Evolutionary conservation across 92 coral and sea anemone species (phyloP), one percentile per base, ranked within the genome.

Genomic region (Porites lobata): DNA sequence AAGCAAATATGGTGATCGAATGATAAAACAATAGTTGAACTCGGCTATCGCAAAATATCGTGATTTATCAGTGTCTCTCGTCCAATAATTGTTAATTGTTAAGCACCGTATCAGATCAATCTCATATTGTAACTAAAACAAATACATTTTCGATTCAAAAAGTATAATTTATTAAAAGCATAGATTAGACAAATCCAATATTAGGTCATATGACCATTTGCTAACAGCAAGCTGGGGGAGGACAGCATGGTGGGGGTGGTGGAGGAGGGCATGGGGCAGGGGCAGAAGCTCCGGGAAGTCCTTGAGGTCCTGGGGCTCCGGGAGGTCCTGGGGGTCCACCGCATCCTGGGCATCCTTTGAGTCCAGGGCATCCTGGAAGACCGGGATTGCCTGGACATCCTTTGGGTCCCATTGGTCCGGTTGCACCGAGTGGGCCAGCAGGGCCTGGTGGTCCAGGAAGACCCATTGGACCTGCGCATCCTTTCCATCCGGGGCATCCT

Each of bases 291-390:
- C 87, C 87, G 9, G 87, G 79, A 26, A 65, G 64, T 84, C 92
- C 92, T 69, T 88, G 90, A 21, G 95, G 95, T 92, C 92, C 95
- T 9, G 95, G 88, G 7, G 92, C 90, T 66, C 94, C 92, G 47
- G 88, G 80, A 1, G 94, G 98, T 81, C 98, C 98, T 21, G 95
- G 94, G 11, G 96, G 98, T 69, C 98, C 99, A 65, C 84, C 78
- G 84, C 98, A 96, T 86, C 98, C 99, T 21, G 99, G 98, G 87
- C 94, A 93, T 90, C 99, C 99, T 6, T 96, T 96, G 26, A 87
- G 75, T 65, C 96, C 98, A 24, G 95, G 95, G 84, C 87, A 90
- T 84, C 99, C 99, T 10, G 99, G 99, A 69, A 93, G 75, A 74
- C 99, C 99, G 11, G 98, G 98, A 54, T 93, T 96, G 59, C 99